Evolutionary conservation across 2,888 invertebrate genomes (phyloP).

Genomic region (Sminthurides aquaticus): DNA sequence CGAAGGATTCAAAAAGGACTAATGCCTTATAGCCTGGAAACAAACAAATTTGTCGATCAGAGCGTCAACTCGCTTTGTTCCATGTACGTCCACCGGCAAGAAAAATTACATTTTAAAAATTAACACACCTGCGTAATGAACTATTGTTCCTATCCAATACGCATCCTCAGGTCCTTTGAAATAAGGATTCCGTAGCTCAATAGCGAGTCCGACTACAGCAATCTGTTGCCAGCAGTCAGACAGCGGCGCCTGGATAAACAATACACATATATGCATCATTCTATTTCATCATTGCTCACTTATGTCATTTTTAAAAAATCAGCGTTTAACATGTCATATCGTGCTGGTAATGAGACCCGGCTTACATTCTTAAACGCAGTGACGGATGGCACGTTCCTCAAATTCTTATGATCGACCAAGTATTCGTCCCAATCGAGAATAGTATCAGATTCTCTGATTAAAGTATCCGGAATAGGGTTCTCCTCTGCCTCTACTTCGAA

Average conservation of each 20-base stretch:
- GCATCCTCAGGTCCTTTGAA: constrained; percentile 14
- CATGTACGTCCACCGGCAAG: too few relatives aligned
- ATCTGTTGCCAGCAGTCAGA: constrained; percentile 23
- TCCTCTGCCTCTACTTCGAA: not conserved
- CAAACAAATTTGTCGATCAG: too few relatives aligned
- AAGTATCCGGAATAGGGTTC: constrained; percentile 9
- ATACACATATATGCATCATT: too few relatives aligned
- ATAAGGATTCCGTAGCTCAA: constrained; percentile 31
- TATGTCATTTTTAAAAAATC: too few relatives aligned
- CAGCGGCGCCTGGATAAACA: constrained; percentile 27
- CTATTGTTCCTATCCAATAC: constrained; percentile 30
- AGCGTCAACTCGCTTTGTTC: too few relatives aligned
- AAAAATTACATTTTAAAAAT: too few relatives aligned
- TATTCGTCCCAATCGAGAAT: constrained; percentile 34
- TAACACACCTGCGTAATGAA: constrained; percentile 30
- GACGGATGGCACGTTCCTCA: constrained; percentile 27
- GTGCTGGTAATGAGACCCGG: not conserved
- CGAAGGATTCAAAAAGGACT: constrained; percentile 26
- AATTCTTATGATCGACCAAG: constrained; percentile 15
- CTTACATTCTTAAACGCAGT: constrained; percentile 27
- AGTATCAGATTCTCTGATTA: constrained; percentile 21
- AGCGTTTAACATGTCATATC: too few relatives aligned
- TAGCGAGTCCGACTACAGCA: constrained; percentile 20
- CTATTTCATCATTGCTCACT: too few relatives aligned
- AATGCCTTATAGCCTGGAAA: constrained; percentile 32